A percentile compares a stretch with the other conserved stretches of the same genome.
Conservation (phyloP, 1,140 invertebrate species). For the Tetramorium alpestre region DNA sequence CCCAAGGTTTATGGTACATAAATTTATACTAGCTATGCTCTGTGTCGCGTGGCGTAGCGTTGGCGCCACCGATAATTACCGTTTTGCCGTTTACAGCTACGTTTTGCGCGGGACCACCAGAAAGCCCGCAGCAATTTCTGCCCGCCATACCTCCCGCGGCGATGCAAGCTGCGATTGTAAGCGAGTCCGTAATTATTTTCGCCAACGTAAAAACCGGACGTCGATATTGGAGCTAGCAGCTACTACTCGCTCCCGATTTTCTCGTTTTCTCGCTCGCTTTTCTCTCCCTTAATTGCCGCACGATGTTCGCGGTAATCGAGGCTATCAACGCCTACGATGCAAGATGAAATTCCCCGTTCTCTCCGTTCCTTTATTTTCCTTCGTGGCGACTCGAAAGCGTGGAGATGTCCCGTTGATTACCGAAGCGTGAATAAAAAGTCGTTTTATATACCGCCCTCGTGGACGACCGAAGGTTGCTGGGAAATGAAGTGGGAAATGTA, state of each 20-base stretch:
- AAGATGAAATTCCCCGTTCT: slow-evolving; percentile 27
- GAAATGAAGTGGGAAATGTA: slow-evolving; percentile 15
- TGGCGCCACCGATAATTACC: slow-evolving; percentile 53
- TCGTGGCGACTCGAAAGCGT: slow-evolving; percentile 37
- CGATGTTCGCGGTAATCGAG: not conserved
- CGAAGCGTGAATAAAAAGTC: slow-evolving; percentile 27
- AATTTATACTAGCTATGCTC: not conserved
- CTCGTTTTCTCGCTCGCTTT: slow-evolving; percentile 17
- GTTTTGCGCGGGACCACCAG: slow-evolving; percentile 2
- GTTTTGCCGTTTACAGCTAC: slow-evolving; percentile 36
- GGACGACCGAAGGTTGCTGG: not conserved
- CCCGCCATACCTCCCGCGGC: not conserved
- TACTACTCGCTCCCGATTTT: not conserved
- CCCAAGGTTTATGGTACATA: slow-evolving; percentile 25
- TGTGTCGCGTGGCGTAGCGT: slow-evolving; percentile 22
- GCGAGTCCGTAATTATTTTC: slow-evolving; percentile 20
- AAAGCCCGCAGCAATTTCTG: not conserved
- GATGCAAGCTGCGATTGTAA: not conserved
- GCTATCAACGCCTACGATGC: slow-evolving; percentile 4
- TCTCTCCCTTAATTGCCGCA: not conserved
- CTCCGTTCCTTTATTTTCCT: slow-evolving; percentile 19
- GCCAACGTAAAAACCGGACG: not conserved
- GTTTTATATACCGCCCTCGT: slow-evolving; percentile 42
- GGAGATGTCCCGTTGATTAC: slow-evolving; percentile 19
- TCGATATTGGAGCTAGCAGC: not conserved